phyloP scores from a whole-genome alignment of 2,113 vertebrate species.

The Platysternon megacephalum region DNA sequence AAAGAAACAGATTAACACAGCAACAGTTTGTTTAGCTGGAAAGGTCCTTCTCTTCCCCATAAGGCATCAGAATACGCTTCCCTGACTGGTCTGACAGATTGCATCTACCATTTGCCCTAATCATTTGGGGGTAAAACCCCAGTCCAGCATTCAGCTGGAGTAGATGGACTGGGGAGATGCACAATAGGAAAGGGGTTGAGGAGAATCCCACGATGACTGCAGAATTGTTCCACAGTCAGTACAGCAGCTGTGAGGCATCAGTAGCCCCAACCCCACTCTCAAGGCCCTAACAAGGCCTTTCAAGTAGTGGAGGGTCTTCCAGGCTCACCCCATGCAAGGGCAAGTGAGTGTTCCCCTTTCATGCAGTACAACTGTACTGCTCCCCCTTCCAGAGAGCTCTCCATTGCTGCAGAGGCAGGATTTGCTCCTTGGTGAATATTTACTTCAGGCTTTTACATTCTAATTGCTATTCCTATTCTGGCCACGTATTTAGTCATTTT shows the following conservation, averaged over 20 bases:
- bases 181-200: neutral
- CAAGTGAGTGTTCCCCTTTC: neutral
- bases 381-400: neutral
- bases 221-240: neutral
- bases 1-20: neutral
- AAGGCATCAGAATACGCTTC: fast-evolving
- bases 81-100: neutral
- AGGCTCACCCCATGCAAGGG: neutral
- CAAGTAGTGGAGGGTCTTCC: neutral
- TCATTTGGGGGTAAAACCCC: fast-evolving
- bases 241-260: neutral
- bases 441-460: neutral
- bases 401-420: neutral
- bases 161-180: neutral
- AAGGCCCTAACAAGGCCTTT: neutral
- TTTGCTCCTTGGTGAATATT: neutral
- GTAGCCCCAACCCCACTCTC: fast-evolving
- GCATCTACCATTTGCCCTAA: neutral
- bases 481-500: neutral
- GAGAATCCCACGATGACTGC: neutral
- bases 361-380: fast-evolving
- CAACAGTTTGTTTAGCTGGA: neutral
- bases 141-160: neutral
- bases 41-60: neutral
- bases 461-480: neutral